Evolutionary conservation across 2,113 vertebrate genomes (phyloP), one percentile per base, ranked within the genome.

Genomic region (Gambusia affinis): DNA sequence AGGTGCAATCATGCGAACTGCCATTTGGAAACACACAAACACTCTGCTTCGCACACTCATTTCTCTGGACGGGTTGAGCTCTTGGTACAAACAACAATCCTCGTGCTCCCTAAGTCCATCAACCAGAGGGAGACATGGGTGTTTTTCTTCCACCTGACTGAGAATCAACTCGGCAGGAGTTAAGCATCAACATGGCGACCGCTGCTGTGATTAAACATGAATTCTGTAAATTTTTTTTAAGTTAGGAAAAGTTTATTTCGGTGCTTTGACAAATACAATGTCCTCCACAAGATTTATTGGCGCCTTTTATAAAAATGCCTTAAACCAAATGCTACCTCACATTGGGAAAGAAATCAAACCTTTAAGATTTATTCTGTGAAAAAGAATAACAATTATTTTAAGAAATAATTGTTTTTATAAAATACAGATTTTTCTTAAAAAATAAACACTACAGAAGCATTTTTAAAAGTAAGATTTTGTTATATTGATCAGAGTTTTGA

Each of bases 1-100:
- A 54, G 73, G 51, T 62, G 77, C 86, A 83, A 81, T 88, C 89
- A 87, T 88, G 86, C 87, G 83, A 12, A 90, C 75, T 33, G 81
- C 66, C 76, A 68, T 82, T 86, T 79, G 73, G 61, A 85, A 39
- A 65, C 78, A 79, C 63, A 31, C 79, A 79, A 70, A 79, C 79
- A 72, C 69, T 14, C 75, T 75, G 60, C 67, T 72, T 70, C 67
- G 60, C 70, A 66, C 75, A 75, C 74, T 70, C 64, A 42, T 73
- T 64, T 30, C 31, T n/a, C 19, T 76, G 51, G 72, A 65, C 60
- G 2, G 28, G 54, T 37, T 77, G 79, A 63, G 85, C 81, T 86
- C 79, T 74, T 54, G 33, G 42, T 47, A 63, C 17, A 60, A 27
- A 69, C 75, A 71, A 54, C 51, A 57, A 11, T 33, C 44, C 15